Percentiles rank a stretch among this genome's conserved stretches.
These are phyloP conservation scores for Camarhynchus parvulus DNA, from an alignment of 2,113 vertebrate genomes.

Conservation along the genomic window DNA sequence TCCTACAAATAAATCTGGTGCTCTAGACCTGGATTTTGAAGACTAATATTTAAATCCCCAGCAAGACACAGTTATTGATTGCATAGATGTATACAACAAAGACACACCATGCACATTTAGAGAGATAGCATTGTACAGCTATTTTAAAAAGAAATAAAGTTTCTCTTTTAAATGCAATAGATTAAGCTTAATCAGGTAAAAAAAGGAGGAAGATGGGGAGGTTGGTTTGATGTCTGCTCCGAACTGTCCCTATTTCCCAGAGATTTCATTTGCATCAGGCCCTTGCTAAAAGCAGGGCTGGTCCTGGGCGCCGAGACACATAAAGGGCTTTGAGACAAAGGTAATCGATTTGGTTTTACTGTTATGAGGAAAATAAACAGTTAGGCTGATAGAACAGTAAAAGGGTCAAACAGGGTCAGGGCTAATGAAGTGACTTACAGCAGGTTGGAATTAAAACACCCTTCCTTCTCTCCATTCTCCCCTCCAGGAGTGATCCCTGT, in stretches of 20 bases:
- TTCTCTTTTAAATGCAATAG: background rate
- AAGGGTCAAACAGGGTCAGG: constrained; percentile 37
- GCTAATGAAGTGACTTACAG: constrained; percentile 58
- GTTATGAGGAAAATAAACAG: constrained; percentile 69
- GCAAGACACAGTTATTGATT: background rate
- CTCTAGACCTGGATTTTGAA: constrained; percentile 33
- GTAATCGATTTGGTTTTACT: constrained; percentile 53
- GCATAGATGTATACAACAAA: background rate
- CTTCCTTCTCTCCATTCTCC: background rate
- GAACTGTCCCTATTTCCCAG: background rate
- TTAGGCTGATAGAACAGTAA: constrained; percentile 45
- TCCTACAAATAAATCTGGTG: constrained; percentile 31
- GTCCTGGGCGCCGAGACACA: constrained; percentile 17
- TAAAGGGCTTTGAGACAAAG: constrained; percentile 54
- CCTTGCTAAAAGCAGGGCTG: background rate
- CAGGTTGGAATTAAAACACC: background rate
- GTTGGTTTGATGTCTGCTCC: background rate
- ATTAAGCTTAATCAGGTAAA: background rate
- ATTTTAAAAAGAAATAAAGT: background rate
- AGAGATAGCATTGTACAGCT: background rate
- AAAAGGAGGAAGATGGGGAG: background rate
- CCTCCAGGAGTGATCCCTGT: accelerated
- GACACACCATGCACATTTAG: background rate
- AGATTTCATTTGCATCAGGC: background rate
- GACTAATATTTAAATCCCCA: constrained; percentile 46